A percentile compares a stretch with the other conserved stretches of the same genome.
These are phyloP conservation scores for Musca vetustissima DNA, from an alignment of 1,140 invertebrate species.

Conservation along the genomic window DNA sequence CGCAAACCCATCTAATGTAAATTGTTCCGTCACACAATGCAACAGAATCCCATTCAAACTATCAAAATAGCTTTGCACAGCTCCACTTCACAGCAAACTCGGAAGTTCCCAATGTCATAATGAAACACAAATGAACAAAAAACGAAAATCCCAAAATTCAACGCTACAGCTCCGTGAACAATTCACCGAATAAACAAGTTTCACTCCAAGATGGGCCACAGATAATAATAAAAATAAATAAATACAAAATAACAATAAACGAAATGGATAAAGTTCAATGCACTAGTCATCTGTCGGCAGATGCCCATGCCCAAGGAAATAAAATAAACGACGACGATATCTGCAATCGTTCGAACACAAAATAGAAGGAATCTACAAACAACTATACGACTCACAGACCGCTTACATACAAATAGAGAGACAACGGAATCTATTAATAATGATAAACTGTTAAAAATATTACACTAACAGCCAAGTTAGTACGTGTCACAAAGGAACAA, in stretches of 20 bases:
- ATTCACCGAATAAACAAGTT: slow-evolving; percentile 14
- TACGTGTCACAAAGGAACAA: too few species aligned
- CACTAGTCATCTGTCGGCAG: not conserved
- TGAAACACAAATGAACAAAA: not conserved
- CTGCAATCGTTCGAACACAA: not conserved
- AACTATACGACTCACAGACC: not conserved
- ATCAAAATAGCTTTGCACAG: too few species aligned
- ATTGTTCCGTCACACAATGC: not conserved
- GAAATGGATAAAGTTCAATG: slow-evolving; percentile 5
- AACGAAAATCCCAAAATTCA: not conserved
- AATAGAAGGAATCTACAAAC: slow-evolving; percentile 3
- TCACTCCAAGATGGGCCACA: not conserved
- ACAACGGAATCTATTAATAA: not conserved
- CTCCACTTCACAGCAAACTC: not conserved
- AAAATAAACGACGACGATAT: not conserved
- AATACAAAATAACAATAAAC: not conserved
- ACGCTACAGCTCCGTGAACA: not conserved
- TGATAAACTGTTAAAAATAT: slow-evolving; percentile 9
- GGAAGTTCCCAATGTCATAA: slow-evolving; percentile 11
- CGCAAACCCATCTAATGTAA: slow-evolving; percentile 7
- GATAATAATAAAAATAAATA: not conserved
- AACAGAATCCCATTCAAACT: not conserved
- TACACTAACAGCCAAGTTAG: slow-evolving; percentile 8
- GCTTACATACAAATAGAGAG: too few species aligned
- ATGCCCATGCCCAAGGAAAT: not conserved